Evolutionary conservation across 2,797 vertebrate genomes (phyloP).

Genomic region (Xenopus petersii): DNA sequence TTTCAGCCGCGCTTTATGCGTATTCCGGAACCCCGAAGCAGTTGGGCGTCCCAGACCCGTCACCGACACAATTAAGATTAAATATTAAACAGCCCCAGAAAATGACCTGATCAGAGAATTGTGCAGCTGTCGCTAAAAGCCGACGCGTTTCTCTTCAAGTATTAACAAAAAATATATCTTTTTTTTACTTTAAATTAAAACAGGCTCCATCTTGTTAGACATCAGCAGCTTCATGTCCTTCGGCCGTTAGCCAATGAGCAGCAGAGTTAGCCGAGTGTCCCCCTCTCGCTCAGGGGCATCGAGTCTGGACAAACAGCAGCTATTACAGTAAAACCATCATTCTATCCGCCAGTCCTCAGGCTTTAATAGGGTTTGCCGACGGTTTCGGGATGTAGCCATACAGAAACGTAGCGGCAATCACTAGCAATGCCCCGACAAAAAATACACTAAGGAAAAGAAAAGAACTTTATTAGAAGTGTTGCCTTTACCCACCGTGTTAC

Average conservation of each 20-base stretch:
- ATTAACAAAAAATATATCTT: conserved; percentile 28
- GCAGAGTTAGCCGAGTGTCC: conserved; percentile 10
- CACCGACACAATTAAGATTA: neutral
- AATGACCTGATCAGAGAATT: conserved; percentile 6
- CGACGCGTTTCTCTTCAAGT: conserved; percentile 29
- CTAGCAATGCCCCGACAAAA: conserved; percentile 88
- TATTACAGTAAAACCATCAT: neutral
- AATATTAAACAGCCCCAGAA: conserved; percentile 6
- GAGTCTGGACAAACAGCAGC: neutral
- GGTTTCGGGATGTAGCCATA: conserved; percentile 91
- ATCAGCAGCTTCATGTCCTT: conserved; percentile 6
- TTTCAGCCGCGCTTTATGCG: conserved; percentile 14
- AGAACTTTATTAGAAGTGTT: no score
- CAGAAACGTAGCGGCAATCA: conserved; percentile 92
- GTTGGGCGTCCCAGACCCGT: conserved; percentile 6
- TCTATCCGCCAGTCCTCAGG: conserved; percentile 60
- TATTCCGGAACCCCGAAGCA: neutral
- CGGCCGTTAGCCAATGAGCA: conserved; percentile 14
- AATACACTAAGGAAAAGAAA: conserved; percentile 74
- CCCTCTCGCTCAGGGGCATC: conserved; percentile 4
- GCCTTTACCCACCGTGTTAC: neutral
- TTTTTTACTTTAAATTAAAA: conserved; percentile 22
- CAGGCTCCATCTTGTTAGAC: conserved; percentile 15
- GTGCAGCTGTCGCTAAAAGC: conserved; percentile 18
- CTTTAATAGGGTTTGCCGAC: conserved; percentile 82